A percentile compares a stretch with the other conserved stretches of the same genome.
Evolutionary conservation across 2,113 vertebrate species (phyloP).

Genomic region (Pelmatolapia mariae): DNA sequence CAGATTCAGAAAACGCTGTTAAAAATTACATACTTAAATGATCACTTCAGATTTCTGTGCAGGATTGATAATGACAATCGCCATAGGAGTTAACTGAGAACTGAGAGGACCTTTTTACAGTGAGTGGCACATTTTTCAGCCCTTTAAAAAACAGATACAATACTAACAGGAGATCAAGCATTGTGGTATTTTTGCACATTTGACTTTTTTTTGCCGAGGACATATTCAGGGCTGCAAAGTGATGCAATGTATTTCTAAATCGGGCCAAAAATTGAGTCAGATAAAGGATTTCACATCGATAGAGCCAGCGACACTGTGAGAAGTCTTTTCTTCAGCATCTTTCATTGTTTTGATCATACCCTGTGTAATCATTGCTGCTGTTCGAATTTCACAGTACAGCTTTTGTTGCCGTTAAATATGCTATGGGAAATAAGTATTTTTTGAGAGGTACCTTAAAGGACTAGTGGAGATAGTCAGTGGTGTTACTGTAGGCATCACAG

Average conservation of each 20-base stretch:
- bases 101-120: not conserved
- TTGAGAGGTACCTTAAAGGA: not conserved
- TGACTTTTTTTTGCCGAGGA: conserved; percentile 6
- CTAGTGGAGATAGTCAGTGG: not conserved
- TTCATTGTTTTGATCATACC: conserved; percentile 38
- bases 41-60: not conserved
- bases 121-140: not conserved
- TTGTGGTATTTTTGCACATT: not conserved
- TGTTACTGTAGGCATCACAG: not conserved
- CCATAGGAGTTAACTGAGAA: not conserved
- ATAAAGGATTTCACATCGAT: conserved; percentile 24
- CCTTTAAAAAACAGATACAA: not conserved
- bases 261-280: conserved; percentile 20
- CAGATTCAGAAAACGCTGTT: not conserved
- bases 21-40: not conserved
- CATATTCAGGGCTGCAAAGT: conserved; percentile 1
- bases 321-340: conserved; percentile 16
- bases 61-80: not conserved
- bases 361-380: conserved; percentile 21
- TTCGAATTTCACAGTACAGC: not conserved
- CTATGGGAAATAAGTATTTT: conserved; percentile 12
- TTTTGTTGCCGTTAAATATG: conserved; percentile 7
- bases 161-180: not conserved
- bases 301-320: conserved; percentile 11
- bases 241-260: conserved; percentile 42